Conservation (phyloP, 2,113 vertebrate species). For the Gymnarchus niloticus region DNA sequence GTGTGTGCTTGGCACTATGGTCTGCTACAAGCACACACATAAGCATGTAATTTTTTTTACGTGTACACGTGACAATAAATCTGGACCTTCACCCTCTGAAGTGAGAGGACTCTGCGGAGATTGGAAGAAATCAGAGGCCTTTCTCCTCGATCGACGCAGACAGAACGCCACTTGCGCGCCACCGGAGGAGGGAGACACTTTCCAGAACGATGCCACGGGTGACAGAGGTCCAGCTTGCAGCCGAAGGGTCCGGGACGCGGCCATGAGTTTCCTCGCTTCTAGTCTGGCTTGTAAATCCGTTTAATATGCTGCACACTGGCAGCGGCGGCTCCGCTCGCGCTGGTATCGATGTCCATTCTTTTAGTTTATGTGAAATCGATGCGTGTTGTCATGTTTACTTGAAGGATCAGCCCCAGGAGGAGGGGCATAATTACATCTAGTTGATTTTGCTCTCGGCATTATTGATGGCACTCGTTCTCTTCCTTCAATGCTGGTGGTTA, state of each 20-base stretch:
- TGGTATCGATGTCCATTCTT: conserved; percentile 17
- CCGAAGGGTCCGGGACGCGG: neutral
- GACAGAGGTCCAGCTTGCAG: neutral
- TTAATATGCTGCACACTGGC: neutral
- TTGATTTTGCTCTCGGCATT: neutral
- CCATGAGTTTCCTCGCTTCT: neutral
- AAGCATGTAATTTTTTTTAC: too few species aligned
- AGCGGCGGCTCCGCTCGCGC: neutral
- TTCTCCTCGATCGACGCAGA: neutral
- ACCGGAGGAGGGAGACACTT: neutral
- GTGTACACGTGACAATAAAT: too few species aligned
- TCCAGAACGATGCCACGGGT: neutral
- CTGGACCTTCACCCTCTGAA: too few species aligned
- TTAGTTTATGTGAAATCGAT: conserved; percentile 29
- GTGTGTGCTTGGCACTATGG: too few species aligned
- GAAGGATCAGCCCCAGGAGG: neutral
- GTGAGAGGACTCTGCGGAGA: too few species aligned
- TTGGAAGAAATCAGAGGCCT: too few species aligned
- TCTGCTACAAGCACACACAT: too few species aligned
- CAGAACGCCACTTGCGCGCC: neutral
- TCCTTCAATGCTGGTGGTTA: conserved; percentile 1
- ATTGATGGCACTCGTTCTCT: neutral
- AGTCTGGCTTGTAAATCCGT: conserved; percentile 1
- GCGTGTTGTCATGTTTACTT: conserved; percentile 16
- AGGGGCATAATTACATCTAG: conserved; percentile 10